A percentile compares a stretch with the other conserved stretches of the same genome.
These are phyloP conservation scores for Myotis findleyi DNA, from an alignment of 2,797 vertebrate species.

Conservation along the genomic window DNA sequence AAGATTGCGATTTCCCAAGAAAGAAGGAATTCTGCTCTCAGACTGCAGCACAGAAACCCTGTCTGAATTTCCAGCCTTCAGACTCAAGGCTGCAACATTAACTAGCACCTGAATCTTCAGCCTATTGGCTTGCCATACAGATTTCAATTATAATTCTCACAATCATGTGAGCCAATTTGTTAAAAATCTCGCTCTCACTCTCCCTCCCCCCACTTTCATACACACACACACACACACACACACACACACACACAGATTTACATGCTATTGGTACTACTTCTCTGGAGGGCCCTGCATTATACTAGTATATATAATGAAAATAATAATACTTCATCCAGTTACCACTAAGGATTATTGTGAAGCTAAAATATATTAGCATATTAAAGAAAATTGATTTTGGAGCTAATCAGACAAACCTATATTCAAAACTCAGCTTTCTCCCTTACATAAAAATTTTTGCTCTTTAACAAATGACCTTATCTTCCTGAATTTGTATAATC, in stretches of 20 bases:
- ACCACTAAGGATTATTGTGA: background rate
- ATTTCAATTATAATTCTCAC: background rate
- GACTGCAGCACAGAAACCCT: background rate
- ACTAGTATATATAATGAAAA: background rate
- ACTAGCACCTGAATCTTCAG: background rate
- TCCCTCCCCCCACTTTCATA: rapidly evolving
- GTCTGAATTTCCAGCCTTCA: background rate
- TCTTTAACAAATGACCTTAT: background rate
- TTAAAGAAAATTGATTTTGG: background rate
- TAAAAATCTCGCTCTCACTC: background rate
- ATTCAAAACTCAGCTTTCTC: background rate
- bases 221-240: background rate
- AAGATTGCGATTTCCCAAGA: background rate
- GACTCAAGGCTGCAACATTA: background rate
- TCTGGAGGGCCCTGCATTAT: background rate
- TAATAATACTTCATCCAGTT: background rate
- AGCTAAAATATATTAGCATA: background rate
- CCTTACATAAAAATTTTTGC: background rate
- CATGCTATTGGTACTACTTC: background rate
- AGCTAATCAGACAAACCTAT: background rate
- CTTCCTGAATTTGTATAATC: background rate
- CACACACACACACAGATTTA: background rate
- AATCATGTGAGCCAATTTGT: background rate
- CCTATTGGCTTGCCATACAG: background rate
- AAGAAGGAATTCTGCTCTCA: background rate